phyloP scores from a whole-genome alignment of 2,797 vertebrate genomes.

The Ciconia nigra region DNA sequence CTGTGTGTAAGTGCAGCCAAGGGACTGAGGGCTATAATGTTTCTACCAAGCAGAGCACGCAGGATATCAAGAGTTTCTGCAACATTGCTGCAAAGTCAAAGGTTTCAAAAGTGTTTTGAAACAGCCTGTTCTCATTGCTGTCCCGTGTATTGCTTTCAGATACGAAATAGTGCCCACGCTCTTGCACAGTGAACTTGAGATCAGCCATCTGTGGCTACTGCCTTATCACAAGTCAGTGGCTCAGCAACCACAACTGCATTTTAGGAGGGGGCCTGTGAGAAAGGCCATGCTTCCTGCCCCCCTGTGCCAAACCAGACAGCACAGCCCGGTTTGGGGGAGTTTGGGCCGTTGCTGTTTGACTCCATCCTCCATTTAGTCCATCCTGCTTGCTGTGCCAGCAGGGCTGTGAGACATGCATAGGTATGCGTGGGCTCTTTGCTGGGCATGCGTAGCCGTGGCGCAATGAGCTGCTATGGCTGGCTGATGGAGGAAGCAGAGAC shows the following conservation, averaged over 20 bases:
- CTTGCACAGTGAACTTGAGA: not conserved
- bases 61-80: not conserved
- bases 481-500: not conserved
- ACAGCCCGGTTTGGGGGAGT: not conserved
- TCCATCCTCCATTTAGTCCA: not conserved
- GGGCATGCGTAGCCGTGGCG: not conserved
- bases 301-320: not conserved
- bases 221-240: not conserved
- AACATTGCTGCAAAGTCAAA: not conserved
- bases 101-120: not conserved
- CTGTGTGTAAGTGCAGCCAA: not conserved
- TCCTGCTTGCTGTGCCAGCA: not conserved
- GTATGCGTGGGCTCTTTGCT: not conserved
- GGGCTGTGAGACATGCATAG: not conserved
- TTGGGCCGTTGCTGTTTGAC: not conserved
- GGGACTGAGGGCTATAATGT: not conserved
- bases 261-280: not conserved
- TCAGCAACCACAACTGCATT: not conserved
- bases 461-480: not conserved
- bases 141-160: not conserved
- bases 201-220: rapidly evolving
- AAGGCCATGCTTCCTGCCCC: not conserved
- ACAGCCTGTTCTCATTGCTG: not conserved
- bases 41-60: rapidly evolving
- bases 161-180: rapidly evolving